Conservation (phyloP, 2,888 invertebrate species). For the Yponomeuta malinellus region DNA sequence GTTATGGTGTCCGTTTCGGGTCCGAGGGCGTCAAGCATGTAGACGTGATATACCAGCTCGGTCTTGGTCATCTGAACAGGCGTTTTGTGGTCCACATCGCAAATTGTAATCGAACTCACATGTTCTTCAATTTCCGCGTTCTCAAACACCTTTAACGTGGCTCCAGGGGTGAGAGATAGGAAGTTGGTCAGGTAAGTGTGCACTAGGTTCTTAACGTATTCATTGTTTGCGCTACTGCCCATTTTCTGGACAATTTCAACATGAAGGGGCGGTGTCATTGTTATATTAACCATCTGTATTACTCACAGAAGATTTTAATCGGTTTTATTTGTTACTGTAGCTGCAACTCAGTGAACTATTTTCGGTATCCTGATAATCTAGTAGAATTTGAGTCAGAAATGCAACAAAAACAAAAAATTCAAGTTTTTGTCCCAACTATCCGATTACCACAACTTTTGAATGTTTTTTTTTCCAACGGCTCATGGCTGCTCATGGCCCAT, state of each 20-base stretch:
- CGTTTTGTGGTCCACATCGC: conserved; percentile 48
- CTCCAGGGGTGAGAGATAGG: conserved; percentile 45
- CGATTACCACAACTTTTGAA: too few species aligned
- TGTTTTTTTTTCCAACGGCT: too few species aligned
- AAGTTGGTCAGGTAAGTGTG: conserved; percentile 45
- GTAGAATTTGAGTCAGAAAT: too few species aligned
- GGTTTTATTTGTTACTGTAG: not conserved
- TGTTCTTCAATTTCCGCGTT: conserved; percentile 45
- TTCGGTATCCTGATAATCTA: not conserved
- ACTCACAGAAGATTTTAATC: not conserved
- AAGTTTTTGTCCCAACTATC: too few species aligned
- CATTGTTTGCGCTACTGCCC: conserved; percentile 44
- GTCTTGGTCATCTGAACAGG: conserved; percentile 38
- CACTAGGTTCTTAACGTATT: conserved; percentile 43
- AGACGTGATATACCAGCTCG: conserved; percentile 47
- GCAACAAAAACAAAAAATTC: too few species aligned
- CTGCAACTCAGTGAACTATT: not conserved
- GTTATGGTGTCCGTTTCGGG: conserved; percentile 57
- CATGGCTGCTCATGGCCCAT: too few species aligned
- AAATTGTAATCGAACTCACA: conserved; percentile 49
- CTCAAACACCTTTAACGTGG: conserved; percentile 39
- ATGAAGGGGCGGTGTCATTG: conserved; percentile 47
- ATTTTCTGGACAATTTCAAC: conserved; percentile 58
- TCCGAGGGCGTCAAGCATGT: conserved; percentile 45
- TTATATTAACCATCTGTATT: conserved; percentile 17